Percentiles rank a stretch among this genome's conserved stretches.
These are phyloP conservation scores for Apodemia mormo DNA, from an alignment of 2,888 invertebrate genomes.

Conservation along the genomic window DNA sequence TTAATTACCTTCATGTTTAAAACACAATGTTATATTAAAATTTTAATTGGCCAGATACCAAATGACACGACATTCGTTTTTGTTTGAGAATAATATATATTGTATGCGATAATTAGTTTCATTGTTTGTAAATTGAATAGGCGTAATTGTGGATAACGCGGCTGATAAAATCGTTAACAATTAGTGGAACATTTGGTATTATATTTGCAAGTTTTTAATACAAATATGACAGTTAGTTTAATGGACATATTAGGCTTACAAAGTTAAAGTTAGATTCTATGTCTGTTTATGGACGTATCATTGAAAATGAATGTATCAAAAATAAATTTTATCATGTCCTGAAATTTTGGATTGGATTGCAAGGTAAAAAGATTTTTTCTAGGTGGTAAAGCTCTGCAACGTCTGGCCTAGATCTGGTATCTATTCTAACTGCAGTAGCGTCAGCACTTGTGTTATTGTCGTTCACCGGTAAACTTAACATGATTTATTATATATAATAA, in stretches of 20 bases:
- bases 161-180: slow-evolving; percentile 10
- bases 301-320: no score
- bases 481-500: no score
- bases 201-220: background rate
- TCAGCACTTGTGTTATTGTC: no score
- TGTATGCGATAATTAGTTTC: slow-evolving; percentile 20
- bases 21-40: slow-evolving; percentile 37
- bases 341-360: no score
- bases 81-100: slow-evolving; percentile 15
- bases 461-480: no score
- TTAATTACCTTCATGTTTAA: slow-evolving; percentile 11
- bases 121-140: slow-evolving; percentile 22
- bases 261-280: background rate
- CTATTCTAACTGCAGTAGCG: no score
- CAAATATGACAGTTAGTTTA: background rate
- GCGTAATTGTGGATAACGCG: slow-evolving; percentile 17
- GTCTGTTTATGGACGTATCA: no score
- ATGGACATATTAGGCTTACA: background rate
- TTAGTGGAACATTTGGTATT: slow-evolving; percentile 6
- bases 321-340: no score
- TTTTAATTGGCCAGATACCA: slow-evolving; percentile 39
- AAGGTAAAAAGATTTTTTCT: no score
- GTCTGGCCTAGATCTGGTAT: no score
- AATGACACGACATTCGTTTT: slow-evolving; percentile 35
- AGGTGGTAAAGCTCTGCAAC: no score